A percentile compares a stretch with the other conserved stretches of the same genome.
phyloP scores from a whole-genome alignment of 2,888 invertebrate species.

The Parelbella ahira region DNA sequence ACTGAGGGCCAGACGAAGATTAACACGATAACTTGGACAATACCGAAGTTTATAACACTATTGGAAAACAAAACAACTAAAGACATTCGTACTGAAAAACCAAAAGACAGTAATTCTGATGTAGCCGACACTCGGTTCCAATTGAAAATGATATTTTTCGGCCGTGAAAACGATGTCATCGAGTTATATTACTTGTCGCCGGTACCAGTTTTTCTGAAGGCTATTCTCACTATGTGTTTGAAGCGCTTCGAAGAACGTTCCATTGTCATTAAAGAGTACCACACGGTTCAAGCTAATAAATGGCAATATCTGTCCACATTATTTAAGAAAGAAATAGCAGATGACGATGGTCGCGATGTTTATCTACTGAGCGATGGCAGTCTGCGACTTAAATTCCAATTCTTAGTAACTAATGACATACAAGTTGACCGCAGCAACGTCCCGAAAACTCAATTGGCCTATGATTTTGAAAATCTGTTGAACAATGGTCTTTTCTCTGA shows the following conservation, averaged over 20 bases:
- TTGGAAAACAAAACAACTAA: conserved; percentile 55
- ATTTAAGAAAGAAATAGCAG: conserved; percentile 60
- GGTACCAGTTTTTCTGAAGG: conserved; percentile 60
- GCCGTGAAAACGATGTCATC: conserved; percentile 63
- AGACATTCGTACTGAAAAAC: conserved; percentile 61
- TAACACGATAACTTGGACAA: conserved; percentile 65
- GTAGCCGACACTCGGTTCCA: conserved; percentile 51
- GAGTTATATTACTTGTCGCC: conserved; percentile 67
- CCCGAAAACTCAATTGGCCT: conserved; percentile 58
- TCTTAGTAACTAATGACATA: conserved; percentile 65
- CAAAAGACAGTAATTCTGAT: conserved; percentile 42
- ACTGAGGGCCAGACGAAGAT: conserved; percentile 68
- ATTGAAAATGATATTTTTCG: conserved; percentile 67
- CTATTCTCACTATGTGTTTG: conserved; percentile 60
- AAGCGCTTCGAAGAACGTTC: conserved; percentile 68
- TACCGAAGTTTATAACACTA: conserved; percentile 57
- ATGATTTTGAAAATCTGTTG: conserved; percentile 63
- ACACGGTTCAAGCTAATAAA: conserved; percentile 64
- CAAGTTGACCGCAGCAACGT: conserved; percentile 52
- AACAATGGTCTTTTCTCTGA: conserved; percentile 64
- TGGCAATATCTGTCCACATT: conserved; percentile 70
- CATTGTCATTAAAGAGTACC: conserved; percentile 65
- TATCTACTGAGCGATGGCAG: conserved; percentile 64
- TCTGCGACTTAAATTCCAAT: conserved; percentile 63
- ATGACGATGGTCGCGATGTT: conserved; percentile 54